A percentile compares a stretch with the other conserved stretches of the same genome.
Conservation (phyloP, 1,140 invertebrate species). For the Aphelenchoides avenae region DNA sequence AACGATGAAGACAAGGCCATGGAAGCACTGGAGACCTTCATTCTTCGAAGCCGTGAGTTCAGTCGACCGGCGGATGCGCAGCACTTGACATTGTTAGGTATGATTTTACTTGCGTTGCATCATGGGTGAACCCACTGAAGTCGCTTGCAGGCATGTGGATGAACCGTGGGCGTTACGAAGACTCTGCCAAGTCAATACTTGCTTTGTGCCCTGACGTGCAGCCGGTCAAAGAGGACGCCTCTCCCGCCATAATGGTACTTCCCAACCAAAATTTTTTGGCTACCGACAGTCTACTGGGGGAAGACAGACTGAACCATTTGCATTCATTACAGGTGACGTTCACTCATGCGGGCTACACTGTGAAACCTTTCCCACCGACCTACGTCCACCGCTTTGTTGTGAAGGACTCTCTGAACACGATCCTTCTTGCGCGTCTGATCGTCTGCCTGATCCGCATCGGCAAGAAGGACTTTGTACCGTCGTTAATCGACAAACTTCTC, state of each 20-base stretch:
- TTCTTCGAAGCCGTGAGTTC: conserved; percentile 48
- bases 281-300: too few relatives aligned
- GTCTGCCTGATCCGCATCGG: conserved; percentile 31
- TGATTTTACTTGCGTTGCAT: too few relatives aligned
- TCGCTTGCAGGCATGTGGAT: conserved; percentile 42
- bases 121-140: too few relatives aligned
- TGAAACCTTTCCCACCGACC: conserved; percentile 40
- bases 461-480: conserved; percentile 24
- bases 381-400: conserved; percentile 20
- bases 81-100: conserved; percentile 33
- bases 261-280: too few relatives aligned
- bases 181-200: conserved; percentile 48
- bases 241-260: conserved; percentile 24
- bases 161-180: conserved; percentile 26
- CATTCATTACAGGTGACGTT: conserved; percentile 27
- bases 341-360: conserved; percentile 28
- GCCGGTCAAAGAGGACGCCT: conserved; percentile 21
- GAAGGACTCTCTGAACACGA: conserved; percentile 20
- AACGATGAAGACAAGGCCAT: conserved; percentile 57
- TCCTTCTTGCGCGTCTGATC: conserved; percentile 36
- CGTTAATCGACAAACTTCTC: conserved; percentile 32
- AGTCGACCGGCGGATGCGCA: conserved; percentile 27
- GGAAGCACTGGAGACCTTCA: conserved; percentile 48
- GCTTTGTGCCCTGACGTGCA: conserved; percentile 33
- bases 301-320: too few relatives aligned